A percentile compares a stretch with the other conserved stretches of the same genome.
phyloP scores from a whole-genome alignment of 2,888 invertebrate species.

The Drosophila helvetica region DNA sequence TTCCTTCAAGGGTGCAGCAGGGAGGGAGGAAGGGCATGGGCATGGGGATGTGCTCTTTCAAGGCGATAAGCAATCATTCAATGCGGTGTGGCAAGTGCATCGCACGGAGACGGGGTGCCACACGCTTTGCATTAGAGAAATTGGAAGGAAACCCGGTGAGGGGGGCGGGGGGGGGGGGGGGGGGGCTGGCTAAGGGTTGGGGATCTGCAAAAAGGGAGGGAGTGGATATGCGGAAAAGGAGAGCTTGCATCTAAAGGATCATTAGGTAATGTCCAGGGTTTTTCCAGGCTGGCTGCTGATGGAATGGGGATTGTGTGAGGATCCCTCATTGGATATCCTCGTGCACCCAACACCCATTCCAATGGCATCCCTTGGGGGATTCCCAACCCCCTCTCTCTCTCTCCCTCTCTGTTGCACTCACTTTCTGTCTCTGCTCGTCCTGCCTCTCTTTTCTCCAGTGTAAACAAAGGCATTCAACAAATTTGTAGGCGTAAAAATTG shows the following conservation, averaged over 20 bases:
- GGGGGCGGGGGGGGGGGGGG: too few species aligned
- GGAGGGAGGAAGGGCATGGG: neutral
- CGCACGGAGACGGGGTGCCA: neutral
- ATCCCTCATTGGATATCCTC: neutral
- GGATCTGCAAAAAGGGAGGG: too few species aligned
- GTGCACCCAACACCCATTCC: neutral
- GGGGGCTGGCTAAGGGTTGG: neutral
- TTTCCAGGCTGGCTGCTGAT: too few species aligned
- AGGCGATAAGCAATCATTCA: constrained; percentile 75
- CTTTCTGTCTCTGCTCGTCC: neutral
- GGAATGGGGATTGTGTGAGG: neutral
- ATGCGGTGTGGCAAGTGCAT: constrained; percentile 50
- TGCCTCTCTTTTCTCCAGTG: constrained; percentile 22
- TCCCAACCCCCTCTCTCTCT: neutral
- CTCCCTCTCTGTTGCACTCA: neutral
- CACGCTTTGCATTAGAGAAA: constrained; percentile 62
- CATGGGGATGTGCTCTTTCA: constrained; percentile 7
- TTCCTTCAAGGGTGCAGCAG: neutral
- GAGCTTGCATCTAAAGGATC: neutral
- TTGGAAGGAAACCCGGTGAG: constrained; percentile 35
- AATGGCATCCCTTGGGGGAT: neutral
- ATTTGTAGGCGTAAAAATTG: constrained; percentile 83
- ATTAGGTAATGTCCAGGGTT: neutral
- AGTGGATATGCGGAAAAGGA: too few species aligned
- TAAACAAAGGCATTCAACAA: constrained; percentile 66